These are phyloP conservation scores for Leptinotarsa undecemlineata DNA, from an alignment of 1,140 invertebrate genomes.

Conservation along the genomic window DNA sequence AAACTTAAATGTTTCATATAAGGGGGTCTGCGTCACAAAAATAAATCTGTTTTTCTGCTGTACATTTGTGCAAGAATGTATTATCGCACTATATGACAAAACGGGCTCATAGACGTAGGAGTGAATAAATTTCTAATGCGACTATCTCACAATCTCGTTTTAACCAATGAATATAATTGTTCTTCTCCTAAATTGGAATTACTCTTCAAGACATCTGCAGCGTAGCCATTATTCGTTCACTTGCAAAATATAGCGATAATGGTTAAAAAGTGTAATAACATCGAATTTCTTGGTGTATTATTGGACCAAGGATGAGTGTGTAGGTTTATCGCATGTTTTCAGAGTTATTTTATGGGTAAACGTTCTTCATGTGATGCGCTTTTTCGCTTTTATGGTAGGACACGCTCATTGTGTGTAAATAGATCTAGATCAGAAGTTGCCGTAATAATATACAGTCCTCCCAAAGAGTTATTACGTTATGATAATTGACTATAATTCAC, in stretches of 20 bases:
- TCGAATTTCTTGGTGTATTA: slow-evolving; percentile 18
- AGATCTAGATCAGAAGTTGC: background rate
- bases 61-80: no score
- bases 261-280: slow-evolving; percentile 13
- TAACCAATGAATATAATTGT: background rate
- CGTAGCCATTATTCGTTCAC: slow-evolving; percentile 31
- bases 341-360: background rate
- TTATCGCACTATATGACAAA: background rate
- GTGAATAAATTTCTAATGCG: slow-evolving; percentile 10
- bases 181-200: slow-evolving; percentile 31
- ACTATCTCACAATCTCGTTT: slow-evolving; percentile 15
- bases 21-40: no score
- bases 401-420: slow-evolving; percentile 3
- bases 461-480: no score
- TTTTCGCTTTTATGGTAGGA: background rate
- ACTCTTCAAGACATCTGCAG: slow-evolving; percentile 24
- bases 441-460: background rate
- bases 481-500: no score
- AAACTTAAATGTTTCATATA: no score
- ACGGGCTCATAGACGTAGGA: background rate
- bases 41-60: no score
- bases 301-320: slow-evolving; percentile 11
- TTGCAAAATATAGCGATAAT: slow-evolving; percentile 28
- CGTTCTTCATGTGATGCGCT: background rate
- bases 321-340: background rate